Conservation (phyloP, 2,888 invertebrate genomes). For the Apamea monoglypha region DNA sequence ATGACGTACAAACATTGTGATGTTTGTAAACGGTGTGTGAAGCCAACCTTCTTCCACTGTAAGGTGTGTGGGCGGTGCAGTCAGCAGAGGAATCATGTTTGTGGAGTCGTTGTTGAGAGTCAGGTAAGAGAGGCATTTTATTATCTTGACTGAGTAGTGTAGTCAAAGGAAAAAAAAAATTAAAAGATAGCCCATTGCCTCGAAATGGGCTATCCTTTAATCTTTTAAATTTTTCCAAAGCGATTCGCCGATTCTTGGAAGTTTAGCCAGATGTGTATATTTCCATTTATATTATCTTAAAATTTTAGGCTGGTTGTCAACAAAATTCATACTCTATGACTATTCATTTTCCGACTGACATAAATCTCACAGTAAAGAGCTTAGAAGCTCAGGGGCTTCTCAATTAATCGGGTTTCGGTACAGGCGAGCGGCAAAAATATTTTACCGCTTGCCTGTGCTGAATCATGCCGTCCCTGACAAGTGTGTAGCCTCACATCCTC, state of each 20-base stretch:
- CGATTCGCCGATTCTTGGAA: neutral
- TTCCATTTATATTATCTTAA: neutral
- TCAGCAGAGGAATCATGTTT: constrained; percentile 81
- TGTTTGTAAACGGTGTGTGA: constrained; percentile 95
- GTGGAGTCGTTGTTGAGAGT: constrained; percentile 81
- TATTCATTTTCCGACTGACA: neutral
- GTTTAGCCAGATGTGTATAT: neutral
- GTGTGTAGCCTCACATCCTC: neutral
- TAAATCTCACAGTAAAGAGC: neutral
- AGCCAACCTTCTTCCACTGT: constrained; percentile 96
- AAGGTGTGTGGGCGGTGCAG: constrained; percentile 92
- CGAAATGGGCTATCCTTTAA: neutral
- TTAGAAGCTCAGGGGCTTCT: neutral
- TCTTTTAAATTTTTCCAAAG: neutral
- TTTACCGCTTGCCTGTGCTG: neutral
- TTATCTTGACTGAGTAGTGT: neutral
- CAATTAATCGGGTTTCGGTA: too few species aligned
- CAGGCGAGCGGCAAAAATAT: neutral
- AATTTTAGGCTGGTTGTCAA: neutral
- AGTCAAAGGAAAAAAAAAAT: too few species aligned
- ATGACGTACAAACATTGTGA: constrained; percentile 94
- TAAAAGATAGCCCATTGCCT: too few species aligned
- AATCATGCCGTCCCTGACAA: neutral
- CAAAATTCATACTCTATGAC: neutral
- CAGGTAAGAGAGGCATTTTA: constrained; percentile 75